Conservation (phyloP, 2,113 vertebrate genomes). For the Oophaga pumilio region DNA sequence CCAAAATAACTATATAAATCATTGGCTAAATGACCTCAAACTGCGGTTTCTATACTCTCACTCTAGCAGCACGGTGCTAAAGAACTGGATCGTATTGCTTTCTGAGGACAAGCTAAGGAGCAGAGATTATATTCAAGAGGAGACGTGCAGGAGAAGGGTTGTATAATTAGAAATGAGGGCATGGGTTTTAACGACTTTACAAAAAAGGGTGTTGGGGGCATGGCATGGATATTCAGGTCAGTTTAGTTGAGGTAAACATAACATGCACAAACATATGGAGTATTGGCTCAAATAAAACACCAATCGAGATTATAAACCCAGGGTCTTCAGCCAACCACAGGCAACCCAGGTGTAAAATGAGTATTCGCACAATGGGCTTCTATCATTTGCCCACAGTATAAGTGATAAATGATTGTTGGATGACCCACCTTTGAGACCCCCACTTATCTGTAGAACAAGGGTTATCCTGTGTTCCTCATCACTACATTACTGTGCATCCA, state of each 20-base stretch:
- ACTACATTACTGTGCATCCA: too few species aligned
- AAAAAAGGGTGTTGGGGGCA: slow-evolving; percentile 9
- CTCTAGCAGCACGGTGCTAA: neutral
- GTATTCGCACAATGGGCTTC: neutral
- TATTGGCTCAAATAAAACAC: neutral
- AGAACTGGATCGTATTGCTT: slow-evolving; percentile 31
- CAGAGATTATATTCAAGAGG: neutral
- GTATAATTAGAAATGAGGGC: slow-evolving; percentile 24
- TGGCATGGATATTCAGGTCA: slow-evolving; percentile 3
- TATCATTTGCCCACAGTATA: too few species aligned
- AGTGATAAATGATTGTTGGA: too few species aligned
- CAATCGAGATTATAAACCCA: neutral
- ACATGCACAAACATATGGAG: neutral
- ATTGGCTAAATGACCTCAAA: slow-evolving; percentile 40
- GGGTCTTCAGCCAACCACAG: neutral
- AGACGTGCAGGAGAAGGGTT: neutral
- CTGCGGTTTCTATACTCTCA: slow-evolving; percentile 47
- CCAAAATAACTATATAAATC: slow-evolving; percentile 37
- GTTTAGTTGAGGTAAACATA: neutral
- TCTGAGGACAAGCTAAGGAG: slow-evolving; percentile 27
- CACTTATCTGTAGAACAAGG: too few species aligned
- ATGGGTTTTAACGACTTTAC: slow-evolving; percentile 3
- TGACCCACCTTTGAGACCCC: too few species aligned
- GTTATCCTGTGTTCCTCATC: too few species aligned
- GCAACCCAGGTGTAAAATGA: neutral